A percentile compares a stretch with the other conserved stretches of the same genome.
phyloP scores from a whole-genome alignment of 2,113 vertebrate genomes.

The Vidua macroura region DNA sequence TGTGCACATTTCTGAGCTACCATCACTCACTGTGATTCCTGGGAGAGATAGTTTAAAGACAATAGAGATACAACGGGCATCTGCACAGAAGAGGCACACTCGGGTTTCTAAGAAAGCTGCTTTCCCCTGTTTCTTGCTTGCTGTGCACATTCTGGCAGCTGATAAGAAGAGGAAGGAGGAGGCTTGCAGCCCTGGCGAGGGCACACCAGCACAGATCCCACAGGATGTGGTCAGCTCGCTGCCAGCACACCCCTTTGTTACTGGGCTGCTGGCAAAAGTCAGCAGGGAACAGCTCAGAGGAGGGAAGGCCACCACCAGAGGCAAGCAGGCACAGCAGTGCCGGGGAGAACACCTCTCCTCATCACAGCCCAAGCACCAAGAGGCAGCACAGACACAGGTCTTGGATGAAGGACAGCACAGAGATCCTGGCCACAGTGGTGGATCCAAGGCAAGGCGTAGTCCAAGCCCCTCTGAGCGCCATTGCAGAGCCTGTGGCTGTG shows the following conservation, averaged over 20 bases:
- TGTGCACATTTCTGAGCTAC: neutral
- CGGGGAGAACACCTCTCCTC: no score
- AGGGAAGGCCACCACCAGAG: neutral
- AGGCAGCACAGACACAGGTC: neutral
- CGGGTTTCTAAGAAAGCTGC: neutral
- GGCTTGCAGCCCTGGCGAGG: neutral
- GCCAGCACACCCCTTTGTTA: neutral
- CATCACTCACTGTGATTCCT: rapidly evolving
- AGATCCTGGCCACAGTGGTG: neutral
- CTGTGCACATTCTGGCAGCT: neutral
- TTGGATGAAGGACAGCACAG: neutral
- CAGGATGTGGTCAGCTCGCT: neutral
- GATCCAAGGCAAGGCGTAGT: neutral
- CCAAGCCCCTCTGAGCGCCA: rapidly evolving
- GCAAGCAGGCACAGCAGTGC: neutral
- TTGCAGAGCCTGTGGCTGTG: neutral
- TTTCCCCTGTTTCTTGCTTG: neutral
- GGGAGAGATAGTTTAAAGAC: neutral
- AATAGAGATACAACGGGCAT: neutral
- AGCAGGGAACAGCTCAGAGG: neutral
- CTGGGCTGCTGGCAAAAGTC: neutral
- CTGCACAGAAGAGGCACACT: neutral
- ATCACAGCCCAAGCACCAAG: neutral
- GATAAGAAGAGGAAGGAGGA: neutral
- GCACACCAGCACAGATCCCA: neutral